Base-by-base conservation (phyloP, 2,888 invertebrate genomes). In the Auanema sp. region DNA sequence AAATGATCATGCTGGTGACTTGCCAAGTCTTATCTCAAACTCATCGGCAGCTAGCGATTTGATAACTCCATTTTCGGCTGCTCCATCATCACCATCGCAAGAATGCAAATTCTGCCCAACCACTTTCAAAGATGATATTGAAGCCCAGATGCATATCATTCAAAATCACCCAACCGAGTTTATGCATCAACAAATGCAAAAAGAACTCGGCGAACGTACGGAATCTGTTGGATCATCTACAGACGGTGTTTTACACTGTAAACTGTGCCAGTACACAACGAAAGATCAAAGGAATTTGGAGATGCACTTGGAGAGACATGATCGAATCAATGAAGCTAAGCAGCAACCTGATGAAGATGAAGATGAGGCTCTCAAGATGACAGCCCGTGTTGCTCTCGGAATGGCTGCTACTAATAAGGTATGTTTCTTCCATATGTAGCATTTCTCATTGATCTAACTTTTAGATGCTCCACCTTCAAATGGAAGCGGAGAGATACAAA, bases 301-400 rank as follows among this genome's bases (percentile, higher is more conserved):
- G 49, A 66, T 76, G 64, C 77, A 77, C 42, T 12, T 61, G 42
- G 75, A 75, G 53, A 58, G 76, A 40, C 77, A 77, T 44, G 66
- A 73, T n/a, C 58, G 68, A 50, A 67, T 76, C 69, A 73, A 66
- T 52, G 72, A 75, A 16, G 65, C 67, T 10, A 75, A 67, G 25
- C 33, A 14, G n/a, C 55, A 24, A 11, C 54, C 49, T 5, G 71
- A 69, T 2, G 69, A 73, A 2, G 77, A 76, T 11, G 72, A 75
- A 23, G 77, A 77, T 58, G 77, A 70, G 12, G 73, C 72, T 11
- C 55, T 77, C 66, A 64, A 75, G 54, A 58, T 76, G 57, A 77
- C 78, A 11, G 68, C 73, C 0, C 71, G 74, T 57, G 77, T 70
- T 8, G 78, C 78, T 16, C 60, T 77, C 21, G 68, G 77, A 24